A percentile compares a stretch with the other conserved stretches of the same genome.
Evolutionary conservation across 1,140 invertebrate species (phyloP).

Genomic region (Habropoda laboriosa): DNA sequence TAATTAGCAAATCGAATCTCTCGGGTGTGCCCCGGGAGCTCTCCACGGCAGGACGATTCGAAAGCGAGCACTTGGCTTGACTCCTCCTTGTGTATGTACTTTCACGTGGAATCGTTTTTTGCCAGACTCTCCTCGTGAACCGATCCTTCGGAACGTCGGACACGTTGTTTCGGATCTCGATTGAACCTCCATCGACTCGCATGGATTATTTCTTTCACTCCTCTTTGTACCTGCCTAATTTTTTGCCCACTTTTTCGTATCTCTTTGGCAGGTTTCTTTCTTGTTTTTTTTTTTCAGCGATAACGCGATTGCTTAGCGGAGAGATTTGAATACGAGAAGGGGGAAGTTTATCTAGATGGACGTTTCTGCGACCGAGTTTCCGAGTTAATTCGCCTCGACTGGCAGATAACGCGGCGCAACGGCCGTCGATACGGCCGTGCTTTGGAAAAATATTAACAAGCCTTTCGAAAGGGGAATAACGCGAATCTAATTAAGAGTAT

Average conservation of each 20-base stretch:
- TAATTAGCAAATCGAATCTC: slow-evolving; percentile 75
- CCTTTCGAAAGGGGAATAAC: background rate
- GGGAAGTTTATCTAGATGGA: slow-evolving; percentile 33
- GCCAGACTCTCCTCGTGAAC: background rate
- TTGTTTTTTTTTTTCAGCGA: background rate
- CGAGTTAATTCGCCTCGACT: slow-evolving; percentile 31
- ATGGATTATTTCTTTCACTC: background rate
- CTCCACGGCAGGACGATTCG: slow-evolving; percentile 10
- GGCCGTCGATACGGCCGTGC: background rate
- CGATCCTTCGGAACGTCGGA: background rate
- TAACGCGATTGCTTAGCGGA: too few species aligned
- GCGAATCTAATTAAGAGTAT: slow-evolving; percentile 48
- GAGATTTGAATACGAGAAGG: background rate
- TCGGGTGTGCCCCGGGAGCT: slow-evolving; percentile 4
- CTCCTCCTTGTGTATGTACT: background rate
- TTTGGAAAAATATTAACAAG: slow-evolving; percentile 45
- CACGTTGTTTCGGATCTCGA: background rate
- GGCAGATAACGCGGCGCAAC: slow-evolving; percentile 1
- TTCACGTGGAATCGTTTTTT: slow-evolving; percentile 26
- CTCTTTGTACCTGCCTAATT: too few species aligned
- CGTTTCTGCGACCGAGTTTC: slow-evolving; percentile 40
- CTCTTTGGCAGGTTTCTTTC: too few species aligned
- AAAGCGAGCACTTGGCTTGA: background rate
- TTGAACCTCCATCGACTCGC: background rate
- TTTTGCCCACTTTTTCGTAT: too few species aligned